Base-by-base conservation (phyloP, 2,113 vertebrate genomes). In the Vireo altiloquus region DNA sequence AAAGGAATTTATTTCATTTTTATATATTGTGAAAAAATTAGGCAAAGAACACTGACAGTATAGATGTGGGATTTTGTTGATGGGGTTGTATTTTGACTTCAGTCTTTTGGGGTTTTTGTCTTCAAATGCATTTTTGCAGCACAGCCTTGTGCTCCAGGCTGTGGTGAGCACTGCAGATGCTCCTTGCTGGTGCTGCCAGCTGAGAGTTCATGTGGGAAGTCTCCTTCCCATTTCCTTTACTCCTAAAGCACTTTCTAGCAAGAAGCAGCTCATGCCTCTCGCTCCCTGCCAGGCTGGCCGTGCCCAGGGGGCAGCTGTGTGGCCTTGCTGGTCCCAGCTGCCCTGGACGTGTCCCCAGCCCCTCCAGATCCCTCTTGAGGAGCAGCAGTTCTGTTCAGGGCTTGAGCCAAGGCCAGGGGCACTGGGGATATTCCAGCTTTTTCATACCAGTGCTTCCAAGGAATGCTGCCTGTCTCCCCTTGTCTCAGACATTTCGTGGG, bases 381-480 rank as follows among this genome's bases (percentile, higher is more conserved):
- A 92, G 74, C 95, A 86, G 89, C 66, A 13, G 83, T 74, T 82
- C 88, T 94, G 85, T 87, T 91, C 57, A 69, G 97, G 98, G 97
- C 96, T 94, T n/a, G 89, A 88, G 89, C 97, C 95, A 94, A 88
- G 97, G 94, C 92, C 61, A 78, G 91, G 87, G 97, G 97, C 97
- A 96, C 88, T 97, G 97, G 98, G 97, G 96, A 96, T 98, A 97
- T 94, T 97, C 98, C 95, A 94, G 92, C 90, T 96, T 98, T 98
- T 98, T 98, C 97, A 80, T 98, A 90, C 96, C 97, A 98, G 92
- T 98, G 98, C 94, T 98, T 98, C 97, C 95, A 94, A 98, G 98
- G 99, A 99, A 99, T 99, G 98, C 98, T 98, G 97, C 91, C 85
- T 95, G 98, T 97, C 97, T 96, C 71, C 76, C 80, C 89, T 96